Conservation (phyloP, 2,797 vertebrate species). For the Enteromius mattozi region DNA sequence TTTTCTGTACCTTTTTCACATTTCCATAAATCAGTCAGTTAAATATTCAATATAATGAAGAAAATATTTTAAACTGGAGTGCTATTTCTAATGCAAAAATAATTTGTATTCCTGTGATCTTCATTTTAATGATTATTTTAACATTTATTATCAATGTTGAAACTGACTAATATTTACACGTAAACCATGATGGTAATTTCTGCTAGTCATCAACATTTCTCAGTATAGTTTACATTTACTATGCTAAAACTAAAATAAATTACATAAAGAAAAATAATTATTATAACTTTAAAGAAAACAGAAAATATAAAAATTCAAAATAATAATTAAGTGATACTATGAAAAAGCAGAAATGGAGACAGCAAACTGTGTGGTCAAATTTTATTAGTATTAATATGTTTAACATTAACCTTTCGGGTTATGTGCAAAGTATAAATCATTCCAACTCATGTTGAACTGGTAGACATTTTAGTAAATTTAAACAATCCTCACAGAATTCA, state of each 20-base stretch:
- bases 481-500: constrained; percentile 37
- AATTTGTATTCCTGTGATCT: too few species aligned
- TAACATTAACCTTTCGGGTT: constrained; percentile 45
- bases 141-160: too few species aligned
- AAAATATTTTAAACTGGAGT: too few species aligned
- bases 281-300: neutral
- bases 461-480: constrained; percentile 33
- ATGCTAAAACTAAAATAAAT: neutral
- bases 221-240: neutral
- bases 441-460: constrained; percentile 28
- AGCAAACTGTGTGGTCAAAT: constrained; percentile 35
- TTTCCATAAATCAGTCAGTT: neutral
- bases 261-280: neutral
- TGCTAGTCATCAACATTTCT: neutral
- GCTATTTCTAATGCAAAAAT: too few species aligned
- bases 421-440: constrained; percentile 46
- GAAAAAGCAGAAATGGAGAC: neutral
- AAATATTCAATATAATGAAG: neutral
- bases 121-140: too few species aligned
- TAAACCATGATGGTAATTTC: neutral
- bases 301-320: neutral
- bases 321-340: neutral
- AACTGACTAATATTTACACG: too few species aligned
- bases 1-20: neutral
- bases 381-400: constrained; percentile 52